A percentile compares a stretch with the other conserved stretches of the same genome.
Evolutionary conservation across 2,888 invertebrate genomes (phyloP).

Genomic region (Coelinius sp.): DNA sequence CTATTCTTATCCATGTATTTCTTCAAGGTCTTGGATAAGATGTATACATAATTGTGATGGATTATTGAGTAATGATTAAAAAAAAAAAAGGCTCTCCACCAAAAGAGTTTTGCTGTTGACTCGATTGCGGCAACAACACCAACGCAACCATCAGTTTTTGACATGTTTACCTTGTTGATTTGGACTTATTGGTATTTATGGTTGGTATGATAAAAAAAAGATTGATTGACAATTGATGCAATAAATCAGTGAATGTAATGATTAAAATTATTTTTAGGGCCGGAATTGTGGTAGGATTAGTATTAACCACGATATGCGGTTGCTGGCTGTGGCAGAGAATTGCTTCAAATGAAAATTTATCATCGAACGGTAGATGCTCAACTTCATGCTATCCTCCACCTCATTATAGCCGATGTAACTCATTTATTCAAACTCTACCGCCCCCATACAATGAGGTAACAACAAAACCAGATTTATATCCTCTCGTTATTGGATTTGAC

Average conservation of each 20-base stretch:
- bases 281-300: constrained; percentile 78
- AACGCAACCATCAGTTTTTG: constrained; percentile 72
- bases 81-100: constrained; percentile 75
- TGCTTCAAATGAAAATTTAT: constrained; percentile 74
- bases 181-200: constrained; percentile 81
- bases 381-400: constrained; percentile 88
- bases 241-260: constrained; percentile 6
- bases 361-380: constrained; percentile 85
- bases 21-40: constrained; percentile 63
- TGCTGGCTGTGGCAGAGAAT: constrained; percentile 77
- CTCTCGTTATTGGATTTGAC: constrained; percentile 85
- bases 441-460: constrained; percentile 91
- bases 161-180: constrained; percentile 77
- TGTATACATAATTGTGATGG: background rate
- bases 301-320: constrained; percentile 79
- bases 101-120: constrained; percentile 80
- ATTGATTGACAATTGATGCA: too few species aligned
- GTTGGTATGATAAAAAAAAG: too few species aligned
- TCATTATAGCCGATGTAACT: constrained; percentile 87
- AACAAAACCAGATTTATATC: constrained; percentile 88
- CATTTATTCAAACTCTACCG: constrained; percentile 80
- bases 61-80: background rate
- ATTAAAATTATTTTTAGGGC: constrained; percentile 51
- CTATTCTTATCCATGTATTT: constrained; percentile 18
- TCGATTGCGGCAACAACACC: constrained; percentile 76